Percentiles rank a stretch among this genome's conserved stretches.
Evolutionary conservation across 1,140 invertebrate species (phyloP).

Genomic region (Pentalonia nigronervosa): DNA sequence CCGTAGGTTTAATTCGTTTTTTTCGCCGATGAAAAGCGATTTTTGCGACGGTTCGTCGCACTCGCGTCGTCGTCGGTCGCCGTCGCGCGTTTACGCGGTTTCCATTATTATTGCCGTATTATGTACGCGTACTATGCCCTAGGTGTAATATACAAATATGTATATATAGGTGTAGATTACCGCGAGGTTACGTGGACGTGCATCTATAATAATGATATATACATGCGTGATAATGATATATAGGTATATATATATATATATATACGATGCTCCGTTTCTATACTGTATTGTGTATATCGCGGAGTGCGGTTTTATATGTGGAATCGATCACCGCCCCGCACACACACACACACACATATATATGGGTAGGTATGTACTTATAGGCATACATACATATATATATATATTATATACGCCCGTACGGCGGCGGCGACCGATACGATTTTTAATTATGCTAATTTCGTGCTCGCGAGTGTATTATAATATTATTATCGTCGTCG

Average conservation of each 20-base stretch:
- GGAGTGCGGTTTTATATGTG: background rate
- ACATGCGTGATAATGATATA: background rate
- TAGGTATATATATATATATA: background rate
- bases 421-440: background rate
- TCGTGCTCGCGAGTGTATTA: background rate
- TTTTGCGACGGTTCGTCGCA: background rate
- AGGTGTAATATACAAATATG: no score
- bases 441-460: conserved; percentile 20
- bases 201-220: background rate
- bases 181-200: background rate
- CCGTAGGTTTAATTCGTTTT: background rate
- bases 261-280: no score
- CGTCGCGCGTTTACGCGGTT: background rate
- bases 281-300: background rate
- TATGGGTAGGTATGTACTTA: background rate
- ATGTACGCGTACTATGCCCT: background rate
- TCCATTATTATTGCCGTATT: background rate
- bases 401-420: background rate
- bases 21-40: background rate
- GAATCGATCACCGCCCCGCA: background rate
- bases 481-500: no score
- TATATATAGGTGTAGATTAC: background rate
- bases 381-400: no score
- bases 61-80: background rate
- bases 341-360: background rate